These are phyloP conservation scores for Hypothenemus hampei DNA, from an alignment of 1,140 invertebrate genomes.

Conservation along the genomic window DNA sequence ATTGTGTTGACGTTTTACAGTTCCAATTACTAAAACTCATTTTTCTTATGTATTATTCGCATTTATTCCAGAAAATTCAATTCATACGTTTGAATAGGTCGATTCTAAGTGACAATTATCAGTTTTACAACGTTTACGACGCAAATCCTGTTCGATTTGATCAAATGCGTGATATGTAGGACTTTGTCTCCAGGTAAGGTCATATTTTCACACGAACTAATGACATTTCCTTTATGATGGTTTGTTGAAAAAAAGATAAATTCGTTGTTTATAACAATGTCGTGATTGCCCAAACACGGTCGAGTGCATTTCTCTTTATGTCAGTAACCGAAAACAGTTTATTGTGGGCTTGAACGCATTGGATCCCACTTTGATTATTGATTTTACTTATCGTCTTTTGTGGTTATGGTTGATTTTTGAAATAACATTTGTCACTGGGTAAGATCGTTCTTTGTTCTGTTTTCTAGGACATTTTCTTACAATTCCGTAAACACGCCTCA, in stretches of 20 bases:
- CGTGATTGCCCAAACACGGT: conserved; percentile 3
- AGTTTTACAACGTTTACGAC: not conserved
- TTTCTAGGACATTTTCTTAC: conserved; percentile 1
- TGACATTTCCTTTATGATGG: conserved; percentile 16
- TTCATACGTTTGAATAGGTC: not conserved
- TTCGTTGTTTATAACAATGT: conserved; percentile 12
- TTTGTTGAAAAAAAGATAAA: conserved; percentile 12
- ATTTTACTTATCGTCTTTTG: conserved; percentile 9
- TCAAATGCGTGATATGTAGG: not conserved
- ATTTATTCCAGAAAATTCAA: not conserved
- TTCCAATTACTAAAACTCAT: not conserved
- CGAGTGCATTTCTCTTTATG: not conserved
- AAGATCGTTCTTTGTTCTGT: not conserved
- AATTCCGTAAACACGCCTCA: not conserved
- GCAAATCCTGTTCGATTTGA: not conserved
- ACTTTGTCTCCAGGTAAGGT: conserved; percentile 4
- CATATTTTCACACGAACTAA: conserved; percentile 9
- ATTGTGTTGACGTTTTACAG: not conserved
- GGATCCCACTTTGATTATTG: conserved; percentile 16
- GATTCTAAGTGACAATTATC: not conserved
- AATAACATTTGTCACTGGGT: conserved; percentile 1
- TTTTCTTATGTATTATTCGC: not conserved
- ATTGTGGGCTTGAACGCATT: not conserved
- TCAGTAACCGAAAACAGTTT: not conserved
- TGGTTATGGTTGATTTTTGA: conserved; percentile 12